Conservation (phyloP, 2,888 invertebrate species). For the Euplexia lucipara region DNA sequence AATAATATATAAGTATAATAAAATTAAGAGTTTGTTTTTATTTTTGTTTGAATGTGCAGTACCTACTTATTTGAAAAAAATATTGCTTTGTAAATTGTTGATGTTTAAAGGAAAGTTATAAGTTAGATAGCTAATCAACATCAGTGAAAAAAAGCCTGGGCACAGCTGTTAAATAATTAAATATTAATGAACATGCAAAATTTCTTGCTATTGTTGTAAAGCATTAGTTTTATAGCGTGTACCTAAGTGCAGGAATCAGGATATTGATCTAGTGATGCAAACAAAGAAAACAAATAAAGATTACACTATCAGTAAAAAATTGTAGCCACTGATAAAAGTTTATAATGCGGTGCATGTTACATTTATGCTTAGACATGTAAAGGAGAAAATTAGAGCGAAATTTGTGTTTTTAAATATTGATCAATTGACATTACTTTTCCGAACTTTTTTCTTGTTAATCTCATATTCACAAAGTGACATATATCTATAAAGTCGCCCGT, state of each 20-base stretch:
- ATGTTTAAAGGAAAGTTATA: too few species aligned
- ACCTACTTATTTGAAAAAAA: too few species aligned
- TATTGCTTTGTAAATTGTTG: too few species aligned
- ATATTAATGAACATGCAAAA: constrained; percentile 1
- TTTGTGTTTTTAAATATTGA: neutral
- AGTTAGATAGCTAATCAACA: too few species aligned
- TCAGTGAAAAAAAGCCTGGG: too few species aligned
- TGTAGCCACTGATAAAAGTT: constrained; percentile 19
- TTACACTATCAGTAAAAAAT: constrained; percentile 26
- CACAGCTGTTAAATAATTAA: too few species aligned
- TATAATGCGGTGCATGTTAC: neutral
- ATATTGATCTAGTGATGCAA: constrained; percentile 8
- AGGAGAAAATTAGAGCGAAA: neutral
- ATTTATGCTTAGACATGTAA: neutral
- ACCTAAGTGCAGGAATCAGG: neutral
- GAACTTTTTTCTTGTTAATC: too few species aligned
- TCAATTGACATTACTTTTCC: neutral
- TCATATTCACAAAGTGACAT: neutral
- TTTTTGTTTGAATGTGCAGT: too few species aligned
- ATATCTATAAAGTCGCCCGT: neutral
- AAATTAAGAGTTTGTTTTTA: too few species aligned
- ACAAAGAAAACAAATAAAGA: constrained; percentile 38
- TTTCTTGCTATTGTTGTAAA: neutral
- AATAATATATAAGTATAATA: too few species aligned
- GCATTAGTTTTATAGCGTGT: constrained; percentile 11